A percentile compares a stretch with the other conserved stretches of the same genome.
Conservation (phyloP, 2,113 vertebrate species). For the Rhynchopsitta pachyrhyncha region DNA sequence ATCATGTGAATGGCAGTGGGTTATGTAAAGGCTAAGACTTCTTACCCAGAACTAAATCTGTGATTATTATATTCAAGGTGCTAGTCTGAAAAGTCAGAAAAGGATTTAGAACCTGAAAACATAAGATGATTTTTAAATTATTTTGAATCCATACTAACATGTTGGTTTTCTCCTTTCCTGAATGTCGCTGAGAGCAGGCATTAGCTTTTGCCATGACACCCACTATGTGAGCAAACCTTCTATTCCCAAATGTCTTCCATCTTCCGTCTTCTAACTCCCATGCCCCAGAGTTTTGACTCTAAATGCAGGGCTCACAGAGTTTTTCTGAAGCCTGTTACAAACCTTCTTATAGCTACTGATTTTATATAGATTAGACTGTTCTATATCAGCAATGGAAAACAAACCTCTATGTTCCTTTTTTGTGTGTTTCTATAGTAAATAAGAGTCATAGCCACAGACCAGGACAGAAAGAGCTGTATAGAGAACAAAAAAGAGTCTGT, state of each 20-base stretch:
- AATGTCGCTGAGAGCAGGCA: not conserved
- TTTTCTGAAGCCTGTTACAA: not conserved
- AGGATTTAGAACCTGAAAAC: not conserved
- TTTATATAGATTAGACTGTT: not conserved
- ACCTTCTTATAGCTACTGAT: not conserved
- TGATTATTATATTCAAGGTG: not conserved
- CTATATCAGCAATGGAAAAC: not conserved
- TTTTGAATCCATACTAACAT: not conserved
- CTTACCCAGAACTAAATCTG: not conserved
- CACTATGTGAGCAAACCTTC: not conserved
- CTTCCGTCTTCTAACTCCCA: not conserved
- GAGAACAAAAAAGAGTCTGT: not conserved
- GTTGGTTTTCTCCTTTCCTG: not conserved
- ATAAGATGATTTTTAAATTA: not conserved
- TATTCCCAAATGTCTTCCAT: not conserved
- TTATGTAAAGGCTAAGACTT: constrained; percentile 3
- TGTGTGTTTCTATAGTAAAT: not conserved
- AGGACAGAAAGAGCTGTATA: not conserved
- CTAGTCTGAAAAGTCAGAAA: not conserved
- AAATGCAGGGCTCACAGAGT: not conserved
- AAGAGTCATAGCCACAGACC: not conserved
- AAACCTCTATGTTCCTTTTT: not conserved
- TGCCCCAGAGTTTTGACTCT: not conserved
- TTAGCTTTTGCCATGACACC: not conserved
- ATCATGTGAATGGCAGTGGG: not conserved